A percentile compares a stretch with the other conserved stretches of the same genome.
These are phyloP conservation scores for Aepyceros melampus DNA, from an alignment of 2,113 vertebrate genomes.

Conservation along the genomic window DNA sequence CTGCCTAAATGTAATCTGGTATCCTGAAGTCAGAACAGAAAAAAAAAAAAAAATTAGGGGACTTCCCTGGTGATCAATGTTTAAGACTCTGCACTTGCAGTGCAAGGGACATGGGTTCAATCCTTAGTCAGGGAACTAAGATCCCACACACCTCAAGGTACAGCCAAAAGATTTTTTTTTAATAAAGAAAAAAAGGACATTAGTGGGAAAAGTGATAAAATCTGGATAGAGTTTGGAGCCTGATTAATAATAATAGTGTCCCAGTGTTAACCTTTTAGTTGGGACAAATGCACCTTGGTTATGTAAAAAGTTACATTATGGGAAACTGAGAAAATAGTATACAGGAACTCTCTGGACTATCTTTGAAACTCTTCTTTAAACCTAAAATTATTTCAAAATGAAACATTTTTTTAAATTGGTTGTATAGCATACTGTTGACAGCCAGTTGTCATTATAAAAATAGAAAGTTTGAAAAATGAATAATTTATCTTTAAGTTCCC, in stretches of 20 bases:
- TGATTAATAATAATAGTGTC: neutral
- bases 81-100: neutral
- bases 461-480: neutral
- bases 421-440: neutral
- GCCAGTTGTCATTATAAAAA: neutral
- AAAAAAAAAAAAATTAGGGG: neutral
- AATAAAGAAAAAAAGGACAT: neutral
- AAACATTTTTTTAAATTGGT: neutral
- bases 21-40: neutral
- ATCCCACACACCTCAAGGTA: neutral
- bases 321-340: neutral
- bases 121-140: neutral
- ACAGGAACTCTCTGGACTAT: neutral
- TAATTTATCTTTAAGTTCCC: neutral
- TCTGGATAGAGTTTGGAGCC: neutral
- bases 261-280: neutral
- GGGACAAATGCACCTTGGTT: neutral
- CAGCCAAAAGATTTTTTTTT: neutral
- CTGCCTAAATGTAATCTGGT: neutral
- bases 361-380: neutral
- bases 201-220: neutral
- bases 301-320: neutral
- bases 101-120: neutral
- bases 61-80: neutral
- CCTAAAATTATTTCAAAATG: neutral